Evolutionary conservation across 2,113 vertebrate genomes (phyloP).

Genomic region (Nothobranchius kuhntae): DNA sequence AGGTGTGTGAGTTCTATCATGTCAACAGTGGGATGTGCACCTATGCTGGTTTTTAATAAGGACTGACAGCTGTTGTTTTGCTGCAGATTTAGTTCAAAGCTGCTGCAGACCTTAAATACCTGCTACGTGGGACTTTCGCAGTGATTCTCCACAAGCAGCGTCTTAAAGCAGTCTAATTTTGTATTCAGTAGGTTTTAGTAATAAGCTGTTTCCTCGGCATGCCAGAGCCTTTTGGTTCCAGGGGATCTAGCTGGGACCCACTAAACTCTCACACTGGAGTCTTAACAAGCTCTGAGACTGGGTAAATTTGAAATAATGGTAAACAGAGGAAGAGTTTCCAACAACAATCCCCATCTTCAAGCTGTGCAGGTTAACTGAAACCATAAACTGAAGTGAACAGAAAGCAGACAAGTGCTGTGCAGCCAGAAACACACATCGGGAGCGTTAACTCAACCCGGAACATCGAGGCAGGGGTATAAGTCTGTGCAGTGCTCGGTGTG

Average conservation of each 20-base stretch:
- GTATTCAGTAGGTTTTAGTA: background rate
- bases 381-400: background rate
- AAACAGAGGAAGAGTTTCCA: background rate
- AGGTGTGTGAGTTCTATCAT: too few relatives aligned
- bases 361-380: background rate
- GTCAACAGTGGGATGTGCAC: too few relatives aligned
- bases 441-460: too few relatives aligned
- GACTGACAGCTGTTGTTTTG: too few relatives aligned
- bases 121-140: too few relatives aligned
- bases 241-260: background rate
- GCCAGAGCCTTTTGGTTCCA: background rate
- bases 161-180: too few relatives aligned
- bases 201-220: background rate
- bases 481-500: too few relatives aligned
- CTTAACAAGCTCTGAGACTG: background rate
- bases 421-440: background rate
- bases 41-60: too few relatives aligned
- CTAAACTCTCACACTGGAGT: background rate
- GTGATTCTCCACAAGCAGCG: too few relatives aligned
- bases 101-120: too few relatives aligned
- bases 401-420: background rate
- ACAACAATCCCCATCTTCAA: background rate
- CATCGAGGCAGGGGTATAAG: too few relatives aligned
- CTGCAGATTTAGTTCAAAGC: too few relatives aligned
- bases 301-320: constrained; percentile 1